A percentile compares a stretch with the other conserved stretches of the same genome.
These are phyloP conservation scores for Agrochola lota DNA, from an alignment of 2,888 invertebrate genomes.

Conservation along the genomic window DNA sequence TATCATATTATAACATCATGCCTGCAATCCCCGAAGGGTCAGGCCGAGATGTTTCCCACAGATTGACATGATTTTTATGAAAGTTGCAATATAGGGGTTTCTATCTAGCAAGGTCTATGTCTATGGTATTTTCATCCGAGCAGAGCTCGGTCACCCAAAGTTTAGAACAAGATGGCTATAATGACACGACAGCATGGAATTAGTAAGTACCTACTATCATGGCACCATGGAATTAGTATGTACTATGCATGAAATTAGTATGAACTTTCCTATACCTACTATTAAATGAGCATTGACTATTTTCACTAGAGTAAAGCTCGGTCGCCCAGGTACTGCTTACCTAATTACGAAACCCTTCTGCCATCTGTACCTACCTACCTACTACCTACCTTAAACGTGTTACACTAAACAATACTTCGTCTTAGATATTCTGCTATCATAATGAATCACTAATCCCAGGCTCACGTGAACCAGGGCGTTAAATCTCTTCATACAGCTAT, in stretches of 20 bases:
- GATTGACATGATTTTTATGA: not conserved
- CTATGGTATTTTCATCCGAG: no score
- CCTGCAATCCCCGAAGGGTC: not conserved
- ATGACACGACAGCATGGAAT: no score
- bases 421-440: slow-evolving; percentile 54
- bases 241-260: no score
- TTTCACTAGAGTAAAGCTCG: no score
- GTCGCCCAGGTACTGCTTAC: not conserved
- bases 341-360: not conserved
- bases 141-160: no score
- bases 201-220: no score
- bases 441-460: slow-evolving; percentile 57
- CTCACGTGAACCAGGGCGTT: slow-evolving; percentile 51
- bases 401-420: slow-evolving; percentile 22
- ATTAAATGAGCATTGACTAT: no score
- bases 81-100: no score
- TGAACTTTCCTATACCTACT: no score
- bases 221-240: no score
- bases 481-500: slow-evolving; percentile 39
- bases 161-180: no score
- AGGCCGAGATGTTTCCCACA: not conserved
- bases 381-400: slow-evolving; percentile 18
- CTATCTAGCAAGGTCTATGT: no score
- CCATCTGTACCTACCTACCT: not conserved
- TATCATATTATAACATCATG: not conserved